Evolutionary conservation across 2,113 vertebrate genomes (phyloP).

Genomic region (Scortum barcoo): DNA sequence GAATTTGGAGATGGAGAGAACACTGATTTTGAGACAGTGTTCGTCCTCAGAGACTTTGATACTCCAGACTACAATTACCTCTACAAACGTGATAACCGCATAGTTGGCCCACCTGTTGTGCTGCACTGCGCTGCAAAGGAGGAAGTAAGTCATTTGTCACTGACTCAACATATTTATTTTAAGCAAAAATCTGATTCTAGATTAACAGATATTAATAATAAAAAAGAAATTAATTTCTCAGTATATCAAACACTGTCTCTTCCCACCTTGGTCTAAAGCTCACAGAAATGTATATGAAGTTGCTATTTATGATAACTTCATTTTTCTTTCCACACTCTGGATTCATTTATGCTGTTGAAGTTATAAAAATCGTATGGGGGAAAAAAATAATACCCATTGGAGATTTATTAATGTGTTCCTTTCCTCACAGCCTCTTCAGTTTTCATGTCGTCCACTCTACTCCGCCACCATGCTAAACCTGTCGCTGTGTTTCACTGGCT

Average conservation of each 20-base stretch:
- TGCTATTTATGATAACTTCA: not conserved
- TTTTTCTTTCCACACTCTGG: too few relatives aligned
- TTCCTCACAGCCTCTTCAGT: conserved; percentile 89
- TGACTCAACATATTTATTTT: conserved; percentile 9
- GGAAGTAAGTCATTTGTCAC: conserved; percentile 84
- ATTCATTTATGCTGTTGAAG: not conserved
- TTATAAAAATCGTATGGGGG: not conserved
- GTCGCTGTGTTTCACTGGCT: conserved; percentile 96
- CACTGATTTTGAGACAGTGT: conserved; percentile 91
- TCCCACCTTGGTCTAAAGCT: not conserved
- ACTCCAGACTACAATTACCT: conserved; percentile 87
- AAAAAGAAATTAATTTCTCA: not conserved
- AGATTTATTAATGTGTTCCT: not conserved
- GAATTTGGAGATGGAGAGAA: conserved; percentile 89
- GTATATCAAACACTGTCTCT: not conserved
- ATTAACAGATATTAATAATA: not conserved
- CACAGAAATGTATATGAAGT: not conserved
- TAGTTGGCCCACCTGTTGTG: conserved; percentile 93
- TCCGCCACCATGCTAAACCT: conserved; percentile 94
- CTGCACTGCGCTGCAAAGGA: conserved; percentile 89
- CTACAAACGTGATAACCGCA: conserved; percentile 90
- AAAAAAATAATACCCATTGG: too few relatives aligned
- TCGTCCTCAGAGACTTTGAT: conserved; percentile 91
- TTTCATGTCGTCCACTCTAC: conserved; percentile 93
- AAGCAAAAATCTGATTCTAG: not conserved